Base-by-base conservation (phyloP, 2,113 vertebrate genomes). In the Prietella phreatophila region DNA sequence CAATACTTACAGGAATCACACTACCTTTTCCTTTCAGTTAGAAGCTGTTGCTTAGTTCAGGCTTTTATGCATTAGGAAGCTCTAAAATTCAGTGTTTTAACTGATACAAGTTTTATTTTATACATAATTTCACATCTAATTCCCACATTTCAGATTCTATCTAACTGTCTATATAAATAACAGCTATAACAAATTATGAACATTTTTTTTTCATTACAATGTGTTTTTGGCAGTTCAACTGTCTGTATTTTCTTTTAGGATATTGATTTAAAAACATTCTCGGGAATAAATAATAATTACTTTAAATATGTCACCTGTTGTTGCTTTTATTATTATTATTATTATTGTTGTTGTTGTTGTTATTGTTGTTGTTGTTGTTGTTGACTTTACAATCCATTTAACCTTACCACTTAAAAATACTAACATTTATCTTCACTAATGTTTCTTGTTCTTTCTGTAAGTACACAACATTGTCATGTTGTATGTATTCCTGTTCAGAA, bases 1-100 rank as follows among this genome's bases (percentile, higher is more conserved):
- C 85, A 79, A 86, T 86, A 86, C 25, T 65, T 86, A 50, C 85
- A 86, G 73, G 85, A 86, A 79, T 63, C 58, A 33, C 42, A 5
- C 36, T 50, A 79, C 58, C 55, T 63, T 85, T 78, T 47, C 9
- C 36, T 36, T 56, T 30, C 15, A 55, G 33, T 56, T 27, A 13
- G 69, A 60, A 15, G 53, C 69, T 75, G 53, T 75, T 69, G 17
- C 83, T 36, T 33, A 36, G 2, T 65, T 55, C 80, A 58, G 50
- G 19, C 36, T 36, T 36, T 36, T 83, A 50, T 8, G 22, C 63
- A 73, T 36, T 33, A 42, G 33, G 8, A 76, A 60, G 39, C 71
- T 61, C 33, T 22, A 11, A 22, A 22, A 8, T 42, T 4, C 71
- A 71, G 30, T 19, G 67, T 73, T 22, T 39, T 73, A 73, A 22